phyloP scores from a whole-genome alignment of 2,113 vertebrate species.

The Festucalex cinctus region DNA sequence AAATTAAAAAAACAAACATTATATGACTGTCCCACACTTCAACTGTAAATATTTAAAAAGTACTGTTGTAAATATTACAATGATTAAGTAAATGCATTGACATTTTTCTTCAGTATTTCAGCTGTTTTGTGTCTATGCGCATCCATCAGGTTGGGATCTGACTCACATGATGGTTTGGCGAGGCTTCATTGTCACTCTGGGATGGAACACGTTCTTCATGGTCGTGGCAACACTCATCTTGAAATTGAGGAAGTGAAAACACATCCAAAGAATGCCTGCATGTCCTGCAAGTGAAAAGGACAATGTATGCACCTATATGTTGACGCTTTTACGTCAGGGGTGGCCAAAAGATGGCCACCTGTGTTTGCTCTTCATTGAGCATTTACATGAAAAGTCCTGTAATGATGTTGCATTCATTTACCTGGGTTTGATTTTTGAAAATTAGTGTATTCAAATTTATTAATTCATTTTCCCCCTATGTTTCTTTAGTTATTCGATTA shows the following conservation, averaged over 20 bases:
- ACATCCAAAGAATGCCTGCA: conserved; percentile 8
- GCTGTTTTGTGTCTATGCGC: background rate
- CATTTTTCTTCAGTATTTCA: too few relatives aligned
- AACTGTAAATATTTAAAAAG: too few relatives aligned
- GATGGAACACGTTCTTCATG: conserved; percentile 78
- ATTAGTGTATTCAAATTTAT: too few relatives aligned
- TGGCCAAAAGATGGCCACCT: background rate
- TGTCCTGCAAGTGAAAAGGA: conserved; percentile 17
- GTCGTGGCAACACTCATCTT: conserved; percentile 75
- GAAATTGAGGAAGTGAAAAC: conserved; percentile 71
- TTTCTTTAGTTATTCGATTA: background rate
- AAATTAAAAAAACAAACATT: too few relatives aligned
- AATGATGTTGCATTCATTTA: background rate
- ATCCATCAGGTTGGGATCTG: conserved; percentile 71
- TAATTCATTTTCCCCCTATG: background rate
- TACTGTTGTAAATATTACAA: too few relatives aligned
- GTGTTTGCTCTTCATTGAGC: background rate
- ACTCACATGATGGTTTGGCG: conserved; percentile 76
- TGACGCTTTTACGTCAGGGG: background rate
- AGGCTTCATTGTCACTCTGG: conserved; percentile 72
- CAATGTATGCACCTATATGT: background rate
- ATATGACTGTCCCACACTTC: too few relatives aligned
- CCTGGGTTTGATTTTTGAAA: too few relatives aligned
- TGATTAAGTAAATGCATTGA: too few relatives aligned
- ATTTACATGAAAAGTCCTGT: background rate